Evolutionary conservation across 2,113 vertebrate genomes (phyloP).

Genomic region (Myiagra hebetior): DNA sequence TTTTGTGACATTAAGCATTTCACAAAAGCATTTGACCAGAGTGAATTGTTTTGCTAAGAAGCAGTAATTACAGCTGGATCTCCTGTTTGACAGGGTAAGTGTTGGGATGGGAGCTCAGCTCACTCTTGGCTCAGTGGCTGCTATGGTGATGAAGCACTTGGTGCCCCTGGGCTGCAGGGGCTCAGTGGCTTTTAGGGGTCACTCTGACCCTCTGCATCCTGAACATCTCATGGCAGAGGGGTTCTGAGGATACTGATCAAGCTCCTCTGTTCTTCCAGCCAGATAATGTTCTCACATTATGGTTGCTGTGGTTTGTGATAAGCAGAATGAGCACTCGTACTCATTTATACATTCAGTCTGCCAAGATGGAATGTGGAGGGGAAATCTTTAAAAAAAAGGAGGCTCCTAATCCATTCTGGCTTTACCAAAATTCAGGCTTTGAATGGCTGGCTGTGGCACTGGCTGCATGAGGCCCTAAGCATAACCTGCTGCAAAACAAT

Average conservation of each 20-base stretch:
- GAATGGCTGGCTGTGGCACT: not conserved
- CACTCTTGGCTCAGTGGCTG: not conserved
- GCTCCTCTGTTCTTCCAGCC: not conserved
- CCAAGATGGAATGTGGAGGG: not conserved
- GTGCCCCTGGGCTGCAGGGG: not conserved
- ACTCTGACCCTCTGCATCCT: too few relatives aligned
- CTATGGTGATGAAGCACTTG: not conserved
- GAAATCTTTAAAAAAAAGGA: not conserved
- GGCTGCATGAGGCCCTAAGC: not conserved
- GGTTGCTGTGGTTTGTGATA: not conserved
- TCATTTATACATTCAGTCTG: not conserved
- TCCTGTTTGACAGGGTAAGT: not conserved
- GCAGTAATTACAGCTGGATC: not conserved
- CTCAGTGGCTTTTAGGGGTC: not conserved
- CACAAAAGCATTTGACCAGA: not conserved
- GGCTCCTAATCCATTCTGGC: not conserved
- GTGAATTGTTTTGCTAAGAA: not conserved
- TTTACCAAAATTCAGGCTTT: not conserved
- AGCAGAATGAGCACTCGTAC: not conserved
- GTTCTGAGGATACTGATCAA: not conserved
- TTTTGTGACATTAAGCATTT: not conserved
- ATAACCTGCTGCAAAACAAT: not conserved
- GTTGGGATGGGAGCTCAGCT: not conserved
- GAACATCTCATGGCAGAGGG: not conserved
- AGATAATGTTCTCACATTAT: not conserved